These are phyloP conservation scores for Sebastes minor DNA, from an alignment of 2,797 vertebrate species.

Conservation along the genomic window DNA sequence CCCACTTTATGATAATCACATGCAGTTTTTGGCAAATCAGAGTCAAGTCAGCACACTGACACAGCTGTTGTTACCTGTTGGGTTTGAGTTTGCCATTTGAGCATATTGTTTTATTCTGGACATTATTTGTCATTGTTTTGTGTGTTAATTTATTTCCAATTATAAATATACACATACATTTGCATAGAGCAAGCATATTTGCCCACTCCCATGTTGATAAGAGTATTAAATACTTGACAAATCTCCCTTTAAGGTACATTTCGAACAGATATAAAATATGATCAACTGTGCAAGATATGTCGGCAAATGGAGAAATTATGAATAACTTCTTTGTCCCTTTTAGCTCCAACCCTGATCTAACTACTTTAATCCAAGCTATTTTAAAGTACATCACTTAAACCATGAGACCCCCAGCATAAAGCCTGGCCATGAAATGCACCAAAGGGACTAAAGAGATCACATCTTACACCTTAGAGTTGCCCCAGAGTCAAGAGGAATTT, in stretches of 20 bases:
- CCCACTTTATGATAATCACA: too few relatives aligned
- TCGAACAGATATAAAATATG: neutral
- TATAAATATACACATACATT: too few relatives aligned
- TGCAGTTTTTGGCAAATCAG: fast-evolving
- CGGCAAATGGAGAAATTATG: neutral
- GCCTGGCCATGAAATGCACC: neutral
- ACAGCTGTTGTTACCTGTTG: too few relatives aligned
- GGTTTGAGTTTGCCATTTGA: too few relatives aligned
- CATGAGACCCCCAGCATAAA: neutral
- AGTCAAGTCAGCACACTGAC: too few relatives aligned
- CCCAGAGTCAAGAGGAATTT: neutral
- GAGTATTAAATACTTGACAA: too few relatives aligned
- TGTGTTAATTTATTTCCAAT: too few relatives aligned
- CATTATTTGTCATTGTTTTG: too few relatives aligned
- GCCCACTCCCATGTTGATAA: too few relatives aligned
- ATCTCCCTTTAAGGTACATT: too few relatives aligned
- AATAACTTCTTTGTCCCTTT: neutral
- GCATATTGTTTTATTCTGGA: too few relatives aligned
- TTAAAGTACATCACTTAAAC: neutral
- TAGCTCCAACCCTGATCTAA: neutral
- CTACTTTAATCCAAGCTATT: neutral
- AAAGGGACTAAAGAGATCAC: neutral
- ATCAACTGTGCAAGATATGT: neutral
- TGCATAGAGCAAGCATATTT: too few relatives aligned
- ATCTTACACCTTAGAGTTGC: neutral